Evolutionary conservation across 2,797 vertebrate genomes (phyloP).

Genomic region (Enteromius fasciolatus): DNA sequence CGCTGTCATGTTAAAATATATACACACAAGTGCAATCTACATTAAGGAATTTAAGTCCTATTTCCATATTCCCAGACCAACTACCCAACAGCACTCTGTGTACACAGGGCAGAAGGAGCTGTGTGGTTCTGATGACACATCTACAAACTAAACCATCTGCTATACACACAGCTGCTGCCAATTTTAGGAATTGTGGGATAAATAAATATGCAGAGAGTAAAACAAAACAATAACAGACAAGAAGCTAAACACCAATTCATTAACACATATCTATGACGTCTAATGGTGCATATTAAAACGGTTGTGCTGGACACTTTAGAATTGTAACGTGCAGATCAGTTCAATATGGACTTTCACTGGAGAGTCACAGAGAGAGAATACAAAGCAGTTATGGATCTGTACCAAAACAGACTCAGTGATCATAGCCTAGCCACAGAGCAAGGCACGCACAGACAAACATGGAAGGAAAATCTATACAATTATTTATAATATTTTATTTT

Average conservation of each 20-base stretch:
- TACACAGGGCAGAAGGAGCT: constrained; percentile 44
- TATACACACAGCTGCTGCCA: constrained; percentile 57
- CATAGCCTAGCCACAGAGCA: background rate
- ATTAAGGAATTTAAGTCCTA: constrained; percentile 57
- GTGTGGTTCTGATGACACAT: constrained; percentile 53
- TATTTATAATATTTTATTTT: background rate
- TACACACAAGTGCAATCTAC: constrained; percentile 55
- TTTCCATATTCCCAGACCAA: constrained; percentile 59
- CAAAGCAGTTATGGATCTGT: constrained; percentile 17
- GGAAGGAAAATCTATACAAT: background rate
- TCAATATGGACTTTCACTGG: constrained; percentile 9
- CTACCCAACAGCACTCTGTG: constrained; percentile 57
- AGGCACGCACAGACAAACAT: too few species aligned
- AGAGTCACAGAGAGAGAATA: background rate
- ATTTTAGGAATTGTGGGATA: constrained; percentile 57
- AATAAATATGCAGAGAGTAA: constrained; percentile 55
- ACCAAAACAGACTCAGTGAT: background rate
- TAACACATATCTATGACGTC: constrained; percentile 25
- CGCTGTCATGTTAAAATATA: constrained; percentile 61
- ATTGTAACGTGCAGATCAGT: constrained; percentile 9
- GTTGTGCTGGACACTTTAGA: constrained; percentile 23
- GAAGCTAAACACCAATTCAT: constrained; percentile 54
- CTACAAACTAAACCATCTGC: constrained; percentile 63
- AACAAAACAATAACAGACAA: constrained; percentile 56
- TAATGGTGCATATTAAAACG: constrained; percentile 19